These are phyloP conservation scores for Peromyscus maniculatus DNA, from an alignment of 2,113 vertebrate genomes.

Conservation along the genomic window DNA sequence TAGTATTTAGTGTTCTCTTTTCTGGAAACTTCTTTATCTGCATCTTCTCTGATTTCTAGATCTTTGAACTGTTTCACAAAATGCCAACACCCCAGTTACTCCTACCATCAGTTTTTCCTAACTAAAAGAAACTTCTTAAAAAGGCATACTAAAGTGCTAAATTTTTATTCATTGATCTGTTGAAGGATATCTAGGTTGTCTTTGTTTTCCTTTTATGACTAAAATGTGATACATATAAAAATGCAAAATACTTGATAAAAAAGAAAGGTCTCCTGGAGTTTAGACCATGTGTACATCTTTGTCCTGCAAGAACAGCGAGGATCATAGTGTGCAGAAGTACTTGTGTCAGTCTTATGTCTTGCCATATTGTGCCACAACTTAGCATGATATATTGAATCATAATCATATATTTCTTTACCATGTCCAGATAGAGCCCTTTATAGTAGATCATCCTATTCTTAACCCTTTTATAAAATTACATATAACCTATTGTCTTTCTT, in stretches of 20 bases:
- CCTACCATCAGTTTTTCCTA: background rate
- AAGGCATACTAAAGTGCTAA: background rate
- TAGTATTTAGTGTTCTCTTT: background rate
- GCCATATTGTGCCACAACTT: background rate
- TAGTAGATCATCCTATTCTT: background rate
- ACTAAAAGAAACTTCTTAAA: background rate
- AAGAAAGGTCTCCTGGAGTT: background rate
- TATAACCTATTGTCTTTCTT: background rate
- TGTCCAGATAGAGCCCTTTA: background rate
- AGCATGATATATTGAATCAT: background rate
- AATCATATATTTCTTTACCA: background rate
- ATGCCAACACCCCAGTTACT: background rate
- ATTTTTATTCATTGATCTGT: background rate
- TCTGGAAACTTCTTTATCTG: background rate
- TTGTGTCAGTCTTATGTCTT: background rate
- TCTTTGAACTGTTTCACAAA: background rate
- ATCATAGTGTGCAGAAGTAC: background rate
- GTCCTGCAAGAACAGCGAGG: too few species aligned
- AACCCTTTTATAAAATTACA: background rate
- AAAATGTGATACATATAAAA: background rate
- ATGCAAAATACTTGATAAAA: background rate
- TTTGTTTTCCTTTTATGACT: background rate
- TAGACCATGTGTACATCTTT: too few species aligned
- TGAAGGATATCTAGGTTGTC: background rate
- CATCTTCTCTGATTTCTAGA: background rate